Evolutionary conservation across 2,888 invertebrate species (phyloP), one percentile per base, ranked within the genome.

Genomic region (Folsomia manolachei): DNA sequence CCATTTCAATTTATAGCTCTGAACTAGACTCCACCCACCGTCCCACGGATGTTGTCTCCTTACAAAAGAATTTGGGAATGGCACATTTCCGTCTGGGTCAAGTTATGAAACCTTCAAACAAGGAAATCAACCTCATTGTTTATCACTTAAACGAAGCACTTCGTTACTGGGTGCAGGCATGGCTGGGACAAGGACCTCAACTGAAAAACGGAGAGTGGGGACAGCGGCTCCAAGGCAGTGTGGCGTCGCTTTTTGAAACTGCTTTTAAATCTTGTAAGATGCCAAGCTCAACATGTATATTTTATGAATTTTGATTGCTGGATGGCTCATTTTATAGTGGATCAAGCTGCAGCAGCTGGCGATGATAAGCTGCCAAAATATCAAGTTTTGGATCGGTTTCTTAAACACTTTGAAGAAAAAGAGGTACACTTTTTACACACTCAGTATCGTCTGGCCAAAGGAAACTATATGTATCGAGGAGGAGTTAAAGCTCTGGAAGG

Each of bases 21-120:
- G 63, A 69, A 26, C 0, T 69, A 7, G 27, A 18, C 1, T 19
- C 24, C 7, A 39, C 4, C 14, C 4, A 4, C 4, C 4, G 7
- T 19, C 7, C 56, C 21, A 19, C 4, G 4, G n/a, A 7, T 18
- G 7, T 19, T 7, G 56, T 56, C 11, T 4, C 19, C 19, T 27
- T 64, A 4, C 18, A 23, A 1, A 63, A 63, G n/a, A 72, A 72
- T 27, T 21, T 69, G 1, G 72, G 72, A 2, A 18, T 72, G 63
- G 21, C 69, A 1, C 63, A 63, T 27, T 60, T 72, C 39, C 63
- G 69, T n/a, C 27, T 72, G 23, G 72, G 53, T 1, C 56, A 72
- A 14, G 25, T 69, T 0, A 1, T 69, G 27, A 67, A 64, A 11
- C 53, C 63, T 1, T n/a, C n/a, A n/a, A n/a, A n/a, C n/a, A 52